A percentile compares a stretch with the other conserved stretches of the same genome.
Conservation (phyloP, 2,797 vertebrate species). For the Crenuchus spilurus region DNA sequence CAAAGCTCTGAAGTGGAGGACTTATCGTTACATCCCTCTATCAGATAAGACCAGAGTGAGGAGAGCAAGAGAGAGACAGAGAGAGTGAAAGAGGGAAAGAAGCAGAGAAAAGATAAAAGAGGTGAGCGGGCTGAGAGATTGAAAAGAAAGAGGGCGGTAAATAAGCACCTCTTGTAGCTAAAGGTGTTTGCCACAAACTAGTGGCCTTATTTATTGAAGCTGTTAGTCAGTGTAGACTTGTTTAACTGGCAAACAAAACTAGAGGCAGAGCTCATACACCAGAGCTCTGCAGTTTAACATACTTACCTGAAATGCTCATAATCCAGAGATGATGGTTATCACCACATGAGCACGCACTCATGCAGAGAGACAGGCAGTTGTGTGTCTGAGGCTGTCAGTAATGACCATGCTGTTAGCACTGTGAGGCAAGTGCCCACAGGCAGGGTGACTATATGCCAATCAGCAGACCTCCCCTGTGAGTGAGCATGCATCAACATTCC, state of each 20-base stretch:
- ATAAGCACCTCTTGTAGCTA: conserved; percentile 19
- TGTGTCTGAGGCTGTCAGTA: conserved; percentile 29
- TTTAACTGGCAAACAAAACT: background rate
- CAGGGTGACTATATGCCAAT: conserved; percentile 46
- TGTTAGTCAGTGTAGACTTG: background rate
- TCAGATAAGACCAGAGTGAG: conserved; percentile 46
- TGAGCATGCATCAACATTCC: conserved; percentile 20
- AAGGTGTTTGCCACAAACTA: conserved; percentile 7
- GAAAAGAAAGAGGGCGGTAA: conserved; percentile 21
- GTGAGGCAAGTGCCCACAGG: conserved; percentile 37
- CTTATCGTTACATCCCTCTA: conserved; percentile 49
- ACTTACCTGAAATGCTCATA: background rate
- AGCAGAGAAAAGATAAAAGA: conserved; percentile 28
- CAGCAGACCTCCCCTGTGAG: conserved; percentile 18
- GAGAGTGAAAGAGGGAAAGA: conserved; percentile 24
- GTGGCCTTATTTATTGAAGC: background rate
- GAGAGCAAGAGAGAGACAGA: conserved; percentile 3
- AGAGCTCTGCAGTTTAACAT: background rate
- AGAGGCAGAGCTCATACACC: background rate
- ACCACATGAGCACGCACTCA: background rate
- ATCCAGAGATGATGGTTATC: background rate
- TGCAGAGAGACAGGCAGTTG: conserved; percentile 9
- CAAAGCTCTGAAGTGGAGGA: conserved; percentile 49
- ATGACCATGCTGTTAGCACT: conserved; percentile 38
- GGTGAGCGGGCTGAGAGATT: background rate